Base-by-base conservation (phyloP, 2,888 invertebrate genomes). In the Eupithecia dodoneata region DNA sequence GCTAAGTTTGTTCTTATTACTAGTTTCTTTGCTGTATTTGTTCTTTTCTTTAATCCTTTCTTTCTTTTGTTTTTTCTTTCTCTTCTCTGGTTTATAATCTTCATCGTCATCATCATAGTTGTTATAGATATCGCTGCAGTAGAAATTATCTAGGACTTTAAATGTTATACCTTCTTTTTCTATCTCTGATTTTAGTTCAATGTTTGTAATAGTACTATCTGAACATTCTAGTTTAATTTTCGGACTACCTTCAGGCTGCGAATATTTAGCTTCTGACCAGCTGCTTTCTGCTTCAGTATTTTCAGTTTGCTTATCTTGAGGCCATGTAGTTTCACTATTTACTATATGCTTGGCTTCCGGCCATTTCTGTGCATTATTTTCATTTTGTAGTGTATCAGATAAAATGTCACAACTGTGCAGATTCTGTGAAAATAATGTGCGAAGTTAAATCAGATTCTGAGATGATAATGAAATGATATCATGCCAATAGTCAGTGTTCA, bases 21-120 rank as follows among this genome's bases (percentile, higher is more conserved):
- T 67, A 47, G 71, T 45, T 41, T 63, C 44, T 76, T 77, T 70
- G 44, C 41, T n/a, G 12, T 5, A 15, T 59, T 72, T 5, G n/a
- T 55, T 18, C 30, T 72, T 9, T 30, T 72, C 45, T 72, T 72
- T 55, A 4, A 12, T 70, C 52, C 13, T 30, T 44, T 67, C 49
- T 76, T 67, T 66, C 71, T 71, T 73, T 73, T 66, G 45, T 4
- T 73, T 71, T 55, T 45, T 67, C 44, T 74, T 67, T 41, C 49
- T 69, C 47, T 47, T 76, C 3, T 59, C 15, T 0, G 78, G 78
- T 5, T 67, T 45, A 12, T 75, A 78, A 15, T 73, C 72, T 18
- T 45, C 70, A 70, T 78, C 78, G 65, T 78, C 77, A 69, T 74
- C 74, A 74, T 74, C 69, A 67, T 45, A 44, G 12, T 67, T 30